A percentile compares a stretch with the other conserved stretches of the same genome.
Conservation (phyloP, 2,113 vertebrate species). For the Poecile atricapillus region DNA sequence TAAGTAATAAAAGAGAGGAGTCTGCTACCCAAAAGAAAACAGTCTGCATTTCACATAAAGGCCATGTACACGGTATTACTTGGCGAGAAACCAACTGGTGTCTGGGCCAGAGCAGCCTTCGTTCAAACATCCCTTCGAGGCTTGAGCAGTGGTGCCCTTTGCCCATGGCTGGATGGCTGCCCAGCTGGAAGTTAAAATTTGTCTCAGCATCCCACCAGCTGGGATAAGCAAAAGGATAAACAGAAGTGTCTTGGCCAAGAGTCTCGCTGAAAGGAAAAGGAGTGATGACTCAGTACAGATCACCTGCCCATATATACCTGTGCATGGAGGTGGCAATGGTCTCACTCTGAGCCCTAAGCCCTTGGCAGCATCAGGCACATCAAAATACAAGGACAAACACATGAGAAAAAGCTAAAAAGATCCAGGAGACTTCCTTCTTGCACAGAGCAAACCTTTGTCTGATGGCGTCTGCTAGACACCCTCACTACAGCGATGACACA, state of each 20-base stretch:
- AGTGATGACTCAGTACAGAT: background rate
- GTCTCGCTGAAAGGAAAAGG: background rate
- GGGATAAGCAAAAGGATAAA: background rate
- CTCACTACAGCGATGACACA: fast-evolving
- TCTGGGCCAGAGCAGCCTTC: background rate
- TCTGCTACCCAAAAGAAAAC: slow-evolving; percentile 18
- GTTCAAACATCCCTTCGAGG: background rate
- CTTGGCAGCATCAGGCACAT: background rate
- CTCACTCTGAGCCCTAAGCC: background rate
- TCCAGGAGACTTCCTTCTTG: background rate
- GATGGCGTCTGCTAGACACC: background rate
- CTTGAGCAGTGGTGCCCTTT: background rate
- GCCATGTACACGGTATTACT: background rate
- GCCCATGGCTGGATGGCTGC: background rate
- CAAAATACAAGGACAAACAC: background rate
- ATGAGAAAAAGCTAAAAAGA: background rate
- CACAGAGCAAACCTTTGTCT: background rate
- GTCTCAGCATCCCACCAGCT: background rate
- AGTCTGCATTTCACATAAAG: slow-evolving; percentile 13
- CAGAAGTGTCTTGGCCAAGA: background rate
- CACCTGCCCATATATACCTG: background rate
- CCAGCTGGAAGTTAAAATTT: background rate
- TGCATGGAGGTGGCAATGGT: background rate
- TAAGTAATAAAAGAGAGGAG: background rate
- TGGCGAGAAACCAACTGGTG: background rate